Percentiles rank a stretch among this genome's conserved stretches.
Evolutionary conservation across 92 coral and sea anemone species (phyloP).

Genomic region (Palythoa caribaeorum): DNA sequence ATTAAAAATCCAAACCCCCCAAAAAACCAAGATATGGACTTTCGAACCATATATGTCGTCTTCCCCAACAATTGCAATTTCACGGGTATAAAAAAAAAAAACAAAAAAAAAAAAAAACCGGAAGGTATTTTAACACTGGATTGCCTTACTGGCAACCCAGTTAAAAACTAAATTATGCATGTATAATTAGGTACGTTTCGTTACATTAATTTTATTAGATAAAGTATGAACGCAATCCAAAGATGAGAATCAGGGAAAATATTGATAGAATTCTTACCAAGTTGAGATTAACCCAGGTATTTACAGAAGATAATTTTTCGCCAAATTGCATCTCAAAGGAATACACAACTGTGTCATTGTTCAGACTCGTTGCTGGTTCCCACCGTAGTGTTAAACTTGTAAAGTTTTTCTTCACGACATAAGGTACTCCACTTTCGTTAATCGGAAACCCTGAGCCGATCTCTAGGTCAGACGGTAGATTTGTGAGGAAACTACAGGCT

Average conservation of each 20-base stretch:
- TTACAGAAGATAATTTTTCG: not conserved
- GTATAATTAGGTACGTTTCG: not conserved
- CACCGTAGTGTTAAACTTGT: conserved; percentile 18
- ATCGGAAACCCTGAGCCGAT: not conserved
- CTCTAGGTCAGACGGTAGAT: conserved; percentile 19
- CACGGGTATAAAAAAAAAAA: no score
- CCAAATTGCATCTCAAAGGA: conserved; percentile 31
- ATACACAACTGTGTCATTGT: conserved; percentile 28
- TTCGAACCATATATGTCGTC: no score
- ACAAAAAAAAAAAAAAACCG: no score
- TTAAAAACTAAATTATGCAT: no score
- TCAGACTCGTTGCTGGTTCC: not conserved
- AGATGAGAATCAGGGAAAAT: no score
- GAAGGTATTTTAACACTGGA: no score
- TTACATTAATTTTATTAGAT: no score
- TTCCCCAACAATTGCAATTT: no score
- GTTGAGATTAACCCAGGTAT: not conserved
- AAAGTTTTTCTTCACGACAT: not conserved
- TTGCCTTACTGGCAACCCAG: no score
- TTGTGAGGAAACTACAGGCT: conserved; percentile 17
- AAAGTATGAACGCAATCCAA: no score
- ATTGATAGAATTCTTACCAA: conserved; percentile 3
- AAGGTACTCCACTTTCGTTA: not conserved
- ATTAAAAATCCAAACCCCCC: no score
- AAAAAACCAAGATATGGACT: no score